These are phyloP conservation scores for Dolichoris vasculosae DNA, from an alignment of 1,140 invertebrate species.

Conservation along the genomic window DNA sequence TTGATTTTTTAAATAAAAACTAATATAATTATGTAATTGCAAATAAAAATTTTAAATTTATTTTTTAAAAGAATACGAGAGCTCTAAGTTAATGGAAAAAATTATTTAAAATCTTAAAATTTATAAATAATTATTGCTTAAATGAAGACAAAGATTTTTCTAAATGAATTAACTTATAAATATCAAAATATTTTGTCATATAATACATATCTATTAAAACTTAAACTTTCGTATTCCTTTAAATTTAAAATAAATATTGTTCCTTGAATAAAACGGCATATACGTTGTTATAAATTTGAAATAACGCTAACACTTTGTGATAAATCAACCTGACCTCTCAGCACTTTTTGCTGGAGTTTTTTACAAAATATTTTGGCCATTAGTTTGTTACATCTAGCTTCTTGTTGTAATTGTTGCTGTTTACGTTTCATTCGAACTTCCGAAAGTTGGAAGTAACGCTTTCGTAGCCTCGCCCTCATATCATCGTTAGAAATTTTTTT, in stretches of 20 bases:
- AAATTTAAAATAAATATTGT: constrained; percentile 76
- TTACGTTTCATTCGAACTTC: constrained; percentile 72
- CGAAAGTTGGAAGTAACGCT: constrained; percentile 71
- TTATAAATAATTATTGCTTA: background rate
- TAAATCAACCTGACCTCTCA: constrained; percentile 73
- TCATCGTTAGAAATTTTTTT: constrained; percentile 72
- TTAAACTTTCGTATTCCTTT: constrained; percentile 53
- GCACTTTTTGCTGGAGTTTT: constrained; percentile 74
- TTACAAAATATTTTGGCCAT: constrained; percentile 77
- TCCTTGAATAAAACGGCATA: constrained; percentile 72
- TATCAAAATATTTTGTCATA: background rate
- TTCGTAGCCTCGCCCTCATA: constrained; percentile 71
- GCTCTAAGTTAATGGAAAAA: too few species aligned
- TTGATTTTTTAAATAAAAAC: too few species aligned
- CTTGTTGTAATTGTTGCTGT: constrained; percentile 72
- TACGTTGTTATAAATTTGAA: constrained; percentile 71
- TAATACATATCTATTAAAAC: background rate
- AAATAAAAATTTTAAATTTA: constrained; percentile 39
- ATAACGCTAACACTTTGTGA: constrained; percentile 75
- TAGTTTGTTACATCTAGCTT: constrained; percentile 73
- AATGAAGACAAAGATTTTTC: background rate
- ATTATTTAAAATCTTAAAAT: constrained; percentile 25
- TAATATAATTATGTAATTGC: constrained; percentile 34
- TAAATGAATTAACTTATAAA: background rate
- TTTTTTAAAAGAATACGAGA: constrained; percentile 28